A percentile compares a stretch with the other conserved stretches of the same genome.
These are phyloP conservation scores for Cephus pygmeus DNA, from an alignment of 2,888 invertebrate genomes.

Conservation along the genomic window DNA sequence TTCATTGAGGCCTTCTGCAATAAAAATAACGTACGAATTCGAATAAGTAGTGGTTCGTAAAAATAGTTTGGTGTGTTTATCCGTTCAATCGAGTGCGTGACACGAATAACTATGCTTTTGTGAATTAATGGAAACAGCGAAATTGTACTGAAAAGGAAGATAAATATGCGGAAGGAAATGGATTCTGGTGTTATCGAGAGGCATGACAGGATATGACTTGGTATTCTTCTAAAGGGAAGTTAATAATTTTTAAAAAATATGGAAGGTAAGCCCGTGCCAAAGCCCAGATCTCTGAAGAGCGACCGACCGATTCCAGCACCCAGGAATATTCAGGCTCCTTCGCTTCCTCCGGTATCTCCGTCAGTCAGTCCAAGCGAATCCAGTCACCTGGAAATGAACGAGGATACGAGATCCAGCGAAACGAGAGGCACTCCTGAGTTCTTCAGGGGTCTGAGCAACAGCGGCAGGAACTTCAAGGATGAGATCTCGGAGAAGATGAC, in stretches of 20 bases:
- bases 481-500: conserved; percentile 68
- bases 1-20: no score
- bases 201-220: no score
- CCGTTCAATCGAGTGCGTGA: no score
- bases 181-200: no score
- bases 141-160: neutral
- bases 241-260: conserved; percentile 27
- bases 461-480: conserved; percentile 69
- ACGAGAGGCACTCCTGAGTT: conserved; percentile 44
- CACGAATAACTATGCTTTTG: no score
- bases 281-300: conserved; percentile 50
- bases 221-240: no score
- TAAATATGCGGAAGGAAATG: neutral
- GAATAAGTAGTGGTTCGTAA: no score
- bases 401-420: conserved; percentile 40
- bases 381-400: conserved; percentile 50
- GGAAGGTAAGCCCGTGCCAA: conserved; percentile 59
- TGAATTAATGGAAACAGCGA: no score
- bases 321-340: conserved; percentile 36
- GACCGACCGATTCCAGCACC: conserved; percentile 56
- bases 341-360: conserved; percentile 20
- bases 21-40: no score
- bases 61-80: no score
- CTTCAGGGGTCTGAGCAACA: conserved; percentile 52
- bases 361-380: conserved; percentile 50